Percentiles rank a stretch among this genome's conserved stretches.
phyloP scores from a whole-genome alignment of 2,888 invertebrate species.

The Formica aserva region DNA sequence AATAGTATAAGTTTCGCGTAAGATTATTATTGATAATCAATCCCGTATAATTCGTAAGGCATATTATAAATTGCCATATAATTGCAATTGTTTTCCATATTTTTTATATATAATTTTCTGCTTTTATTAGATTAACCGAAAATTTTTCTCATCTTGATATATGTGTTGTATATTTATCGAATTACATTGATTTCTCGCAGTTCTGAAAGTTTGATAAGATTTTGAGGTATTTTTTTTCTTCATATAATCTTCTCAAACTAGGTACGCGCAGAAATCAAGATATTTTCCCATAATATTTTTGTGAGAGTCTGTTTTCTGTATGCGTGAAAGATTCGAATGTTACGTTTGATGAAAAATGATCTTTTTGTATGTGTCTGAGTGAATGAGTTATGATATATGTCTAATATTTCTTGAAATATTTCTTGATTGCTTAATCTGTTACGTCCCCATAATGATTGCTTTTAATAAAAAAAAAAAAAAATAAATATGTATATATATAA shows the following conservation, averaged over 20 bases:
- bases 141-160: neutral
- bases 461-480: neutral
- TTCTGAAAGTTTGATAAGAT: conserved; percentile 44
- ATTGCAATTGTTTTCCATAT: neutral
- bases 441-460: neutral
- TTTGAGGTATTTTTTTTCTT: conserved; percentile 16
- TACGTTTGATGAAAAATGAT: neutral
- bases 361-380: neutral
- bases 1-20: neutral
- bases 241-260: conserved; percentile 19
- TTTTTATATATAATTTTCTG: neutral
- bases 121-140: neutral
- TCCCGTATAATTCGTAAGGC: neutral
- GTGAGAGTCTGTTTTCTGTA: neutral
- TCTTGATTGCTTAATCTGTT: neutral
- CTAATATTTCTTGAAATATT: neutral
- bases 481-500: too few relatives aligned
- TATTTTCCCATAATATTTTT: neutral
- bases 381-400: neutral
- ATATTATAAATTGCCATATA: neutral
- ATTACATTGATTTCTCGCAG: conserved; percentile 23
- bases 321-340: neutral
- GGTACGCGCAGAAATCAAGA: conserved; percentile 18
- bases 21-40: neutral
- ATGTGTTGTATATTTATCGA: neutral